Percentiles rank a stretch among this genome's conserved stretches.
Evolutionary conservation across 2,888 invertebrate genomes (phyloP).

Genomic region (Agrypnus murinus): DNA sequence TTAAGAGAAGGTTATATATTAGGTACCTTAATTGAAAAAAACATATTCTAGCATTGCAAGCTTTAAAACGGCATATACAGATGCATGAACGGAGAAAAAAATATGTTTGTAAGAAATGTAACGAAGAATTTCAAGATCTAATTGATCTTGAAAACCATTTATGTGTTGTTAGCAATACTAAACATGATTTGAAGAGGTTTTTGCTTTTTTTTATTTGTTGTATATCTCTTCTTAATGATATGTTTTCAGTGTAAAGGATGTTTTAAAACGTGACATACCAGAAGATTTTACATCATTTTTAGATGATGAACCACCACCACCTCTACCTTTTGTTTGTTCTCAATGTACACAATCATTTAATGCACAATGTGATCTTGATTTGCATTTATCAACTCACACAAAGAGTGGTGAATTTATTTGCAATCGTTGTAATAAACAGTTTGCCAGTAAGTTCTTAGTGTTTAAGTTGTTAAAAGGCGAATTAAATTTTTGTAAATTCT

Average conservation of each 20-base stretch:
- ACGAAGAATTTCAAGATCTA: slow-evolving; percentile 1
- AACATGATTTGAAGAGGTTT: neutral
- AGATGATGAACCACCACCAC: slow-evolving; percentile 61
- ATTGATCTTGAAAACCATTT: slow-evolving; percentile 22
- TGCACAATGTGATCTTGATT: slow-evolving; percentile 71
- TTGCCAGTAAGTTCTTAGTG: slow-evolving; percentile 68
- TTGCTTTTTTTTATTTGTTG: neutral
- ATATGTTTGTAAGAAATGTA: slow-evolving; percentile 21
- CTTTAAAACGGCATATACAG: slow-evolving; percentile 30
- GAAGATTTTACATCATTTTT: slow-evolving; percentile 61
- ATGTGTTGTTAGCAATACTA: neutral
- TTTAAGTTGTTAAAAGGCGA: neutral
- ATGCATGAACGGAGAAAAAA: slow-evolving; percentile 10
- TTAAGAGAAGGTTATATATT: no score
- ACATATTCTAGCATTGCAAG: slow-evolving; percentile 27
- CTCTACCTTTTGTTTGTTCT: slow-evolving; percentile 65
- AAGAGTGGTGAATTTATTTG: slow-evolving; percentile 70
- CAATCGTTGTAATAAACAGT: slow-evolving; percentile 72
- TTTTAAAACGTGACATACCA: slow-evolving; percentile 8
- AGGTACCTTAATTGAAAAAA: no score
- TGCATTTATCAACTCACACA: slow-evolving; percentile 72
- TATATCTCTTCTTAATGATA: no score
- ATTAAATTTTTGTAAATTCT: slow-evolving; percentile 16
- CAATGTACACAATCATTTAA: slow-evolving; percentile 72
- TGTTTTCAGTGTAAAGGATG: slow-evolving; percentile 19